Evolutionary conservation across 2,888 invertebrate species (phyloP).

Genomic region (Isoperla grammatica): DNA sequence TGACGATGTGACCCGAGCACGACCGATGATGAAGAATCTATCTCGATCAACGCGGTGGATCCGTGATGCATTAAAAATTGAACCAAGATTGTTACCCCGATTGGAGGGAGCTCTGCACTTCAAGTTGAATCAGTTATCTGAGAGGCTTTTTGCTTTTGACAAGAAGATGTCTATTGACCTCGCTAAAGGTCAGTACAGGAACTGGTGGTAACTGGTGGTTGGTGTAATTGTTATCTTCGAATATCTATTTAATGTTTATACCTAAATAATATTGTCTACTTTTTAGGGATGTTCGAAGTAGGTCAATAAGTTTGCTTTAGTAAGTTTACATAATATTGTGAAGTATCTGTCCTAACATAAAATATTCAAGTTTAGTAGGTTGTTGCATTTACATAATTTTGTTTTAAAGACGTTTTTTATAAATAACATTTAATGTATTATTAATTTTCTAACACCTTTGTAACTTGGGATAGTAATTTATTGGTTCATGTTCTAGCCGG

Average conservation of each 20-base stretch:
- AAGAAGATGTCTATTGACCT: constrained; percentile 14
- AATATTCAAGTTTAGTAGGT: neutral
- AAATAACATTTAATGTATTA: no score
- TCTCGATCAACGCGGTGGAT: constrained; percentile 21
- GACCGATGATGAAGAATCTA: constrained; percentile 22
- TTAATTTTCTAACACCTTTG: no score
- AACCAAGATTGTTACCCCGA: constrained; percentile 14
- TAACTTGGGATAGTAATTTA: no score
- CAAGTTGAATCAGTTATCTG: constrained; percentile 13
- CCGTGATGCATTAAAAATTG: constrained; percentile 22
- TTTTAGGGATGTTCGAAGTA: no score
- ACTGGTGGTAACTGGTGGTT: no score
- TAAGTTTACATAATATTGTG: no score
- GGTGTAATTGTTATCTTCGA: no score
- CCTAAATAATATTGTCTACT: no score
- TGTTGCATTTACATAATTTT: no score
- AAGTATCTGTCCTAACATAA: neutral
- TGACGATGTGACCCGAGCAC: constrained; percentile 8
- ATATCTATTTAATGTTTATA: no score
- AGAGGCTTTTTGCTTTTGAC: constrained; percentile 25
- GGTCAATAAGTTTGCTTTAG: no score
- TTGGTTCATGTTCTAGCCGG: constrained; percentile 18
- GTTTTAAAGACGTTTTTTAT: no score
- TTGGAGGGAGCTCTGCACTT: constrained; percentile 25
- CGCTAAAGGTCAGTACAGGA: constrained; percentile 22